phyloP scores from a whole-genome alignment of 1,140 invertebrate species.

The Asbolus verrucosus region DNA sequence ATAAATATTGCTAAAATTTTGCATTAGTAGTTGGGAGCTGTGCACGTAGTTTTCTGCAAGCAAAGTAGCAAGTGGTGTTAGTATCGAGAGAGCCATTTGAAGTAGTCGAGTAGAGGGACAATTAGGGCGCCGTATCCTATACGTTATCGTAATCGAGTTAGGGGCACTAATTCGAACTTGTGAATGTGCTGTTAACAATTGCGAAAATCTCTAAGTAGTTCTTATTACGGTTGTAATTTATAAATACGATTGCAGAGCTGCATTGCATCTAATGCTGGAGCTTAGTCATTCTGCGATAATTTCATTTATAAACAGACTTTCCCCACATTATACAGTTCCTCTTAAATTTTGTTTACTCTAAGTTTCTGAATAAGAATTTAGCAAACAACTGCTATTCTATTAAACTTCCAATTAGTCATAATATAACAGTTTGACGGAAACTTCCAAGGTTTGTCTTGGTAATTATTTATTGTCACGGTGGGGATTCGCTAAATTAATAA shows the following conservation, averaged over 20 bases:
- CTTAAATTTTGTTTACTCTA: neutral
- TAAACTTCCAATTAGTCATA: neutral
- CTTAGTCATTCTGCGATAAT: neutral
- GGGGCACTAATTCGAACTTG: constrained; percentile 44
- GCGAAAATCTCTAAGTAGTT: constrained; percentile 41
- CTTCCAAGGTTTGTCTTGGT: neutral
- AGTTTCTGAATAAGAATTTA: neutral
- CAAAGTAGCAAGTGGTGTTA: constrained; percentile 41
- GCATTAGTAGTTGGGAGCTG: neutral
- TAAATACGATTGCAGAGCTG: constrained; percentile 10
- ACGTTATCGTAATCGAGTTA: constrained; percentile 46
- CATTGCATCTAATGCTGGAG: neutral
- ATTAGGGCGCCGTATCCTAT: constrained; percentile 41
- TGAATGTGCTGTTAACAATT: constrained; percentile 44
- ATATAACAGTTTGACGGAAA: neutral
- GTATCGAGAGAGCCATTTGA: constrained; percentile 41
- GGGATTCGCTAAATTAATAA: constrained; percentile 1
- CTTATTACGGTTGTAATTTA: constrained; percentile 35
- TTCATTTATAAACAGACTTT: neutral
- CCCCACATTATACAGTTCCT: neutral
- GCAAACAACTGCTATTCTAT: neutral
- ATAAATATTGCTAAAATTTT: neutral
- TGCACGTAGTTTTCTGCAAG: constrained; percentile 7
- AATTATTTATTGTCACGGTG: neutral
- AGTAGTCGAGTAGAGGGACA: constrained; percentile 37